Evolutionary conservation across 2,888 invertebrate species (phyloP), one percentile per base, ranked within the genome.

Genomic region (Tillus elongatus): DNA sequence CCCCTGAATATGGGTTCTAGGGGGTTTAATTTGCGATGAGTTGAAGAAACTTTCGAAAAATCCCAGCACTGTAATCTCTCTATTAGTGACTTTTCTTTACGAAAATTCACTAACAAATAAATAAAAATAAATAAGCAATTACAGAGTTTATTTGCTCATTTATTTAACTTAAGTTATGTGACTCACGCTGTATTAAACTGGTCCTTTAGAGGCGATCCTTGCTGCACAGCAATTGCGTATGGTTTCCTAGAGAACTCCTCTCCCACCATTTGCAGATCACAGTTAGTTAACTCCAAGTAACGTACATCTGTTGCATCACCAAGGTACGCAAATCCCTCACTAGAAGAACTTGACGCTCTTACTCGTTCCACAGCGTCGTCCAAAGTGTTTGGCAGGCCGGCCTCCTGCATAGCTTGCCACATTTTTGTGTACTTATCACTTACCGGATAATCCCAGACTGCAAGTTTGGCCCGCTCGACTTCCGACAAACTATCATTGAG

Each of bases 361-460:
- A 92, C 86, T 39, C 83, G 72, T 4, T 73, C 70, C 0, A 95
- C 67, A 0, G 93, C 96, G 46, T 85, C 86, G 0, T 84, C 80
- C 27, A 87, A 73, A 2, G 76, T 75, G 15, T 75, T 71, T 0
- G 96, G 96, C 8, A 96, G 72, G 0, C 76, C 78, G 0, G 92
- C 86, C 50, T 82, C 80, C 45, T 65, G 65, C 91, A 96, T 97
- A 0, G 90, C 89, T 60, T 93, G 89, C 88, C 95, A 95, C 84
- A 98, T 93, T 67, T 96, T 97, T 27, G 93, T 96, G 64, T 92
- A 97, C 58, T 92, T 96, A 66, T 97, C 95, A 55, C 92, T 92
- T 0, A 97, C 93, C 0, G 97, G 97, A 62, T 97, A 97, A 62
- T 97, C 96, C 96, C 96, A 97, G 0, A 97, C 97, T 0, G 97